phyloP scores from a whole-genome alignment of 1,140 invertebrate species.

The Sarcophaga bullata region DNA sequence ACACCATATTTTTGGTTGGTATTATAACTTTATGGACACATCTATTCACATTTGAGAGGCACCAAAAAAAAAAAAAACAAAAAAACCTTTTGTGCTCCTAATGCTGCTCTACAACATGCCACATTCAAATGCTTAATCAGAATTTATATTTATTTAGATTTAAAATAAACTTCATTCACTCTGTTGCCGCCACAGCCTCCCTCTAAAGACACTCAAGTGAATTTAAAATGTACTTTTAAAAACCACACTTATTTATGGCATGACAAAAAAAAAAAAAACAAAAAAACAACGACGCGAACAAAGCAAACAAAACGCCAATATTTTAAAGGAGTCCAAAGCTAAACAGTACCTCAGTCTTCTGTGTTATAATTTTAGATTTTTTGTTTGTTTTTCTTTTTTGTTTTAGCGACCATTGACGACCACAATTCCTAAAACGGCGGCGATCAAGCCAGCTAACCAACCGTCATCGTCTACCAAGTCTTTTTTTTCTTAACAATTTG shows the following conservation, averaged over 20 bases:
- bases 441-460: neutral
- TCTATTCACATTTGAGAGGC: neutral
- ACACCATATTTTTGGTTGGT: neutral
- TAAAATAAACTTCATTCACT: neutral
- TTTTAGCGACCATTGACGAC: neutral
- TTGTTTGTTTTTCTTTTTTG: neutral
- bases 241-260: neutral
- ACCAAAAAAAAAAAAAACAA: too few species aligned
- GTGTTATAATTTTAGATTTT: neutral
- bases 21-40: conserved; percentile 23
- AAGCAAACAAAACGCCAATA: too few species aligned
- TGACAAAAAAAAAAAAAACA: neutral
- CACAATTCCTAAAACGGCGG: neutral
- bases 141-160: conserved; percentile 25
- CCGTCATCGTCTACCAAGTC: neutral
- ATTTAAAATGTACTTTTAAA: too few species aligned
- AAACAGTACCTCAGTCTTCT: too few species aligned
- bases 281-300: too few species aligned
- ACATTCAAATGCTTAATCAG: conserved; percentile 8
- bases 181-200: too few species aligned
- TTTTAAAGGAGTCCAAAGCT: too few species aligned
- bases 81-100: too few species aligned
- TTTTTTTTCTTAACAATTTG: neutral
- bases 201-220: too few species aligned
- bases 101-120: neutral